Evolutionary conservation across 2,113 vertebrate species (phyloP), one percentile per base, ranked within the genome.

Genomic region (Eira barbara): DNA sequence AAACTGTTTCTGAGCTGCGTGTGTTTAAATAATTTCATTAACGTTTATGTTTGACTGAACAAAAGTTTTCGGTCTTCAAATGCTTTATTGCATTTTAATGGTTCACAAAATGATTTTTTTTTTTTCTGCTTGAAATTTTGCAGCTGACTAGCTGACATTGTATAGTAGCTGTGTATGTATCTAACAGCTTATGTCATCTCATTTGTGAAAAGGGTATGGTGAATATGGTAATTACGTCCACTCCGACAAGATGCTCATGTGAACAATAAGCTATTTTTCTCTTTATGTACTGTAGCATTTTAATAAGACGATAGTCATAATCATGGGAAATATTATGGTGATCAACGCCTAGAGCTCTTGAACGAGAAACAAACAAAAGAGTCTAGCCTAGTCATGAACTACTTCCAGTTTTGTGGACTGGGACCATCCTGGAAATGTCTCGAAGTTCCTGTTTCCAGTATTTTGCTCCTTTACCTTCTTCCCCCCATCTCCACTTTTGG

Each of bases 31-130:
- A 9, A 76, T 23, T 74, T 83, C 79, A 94, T 95, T 87, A 57
- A 78, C 88, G 84, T 96, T 93, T 67, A 96, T 84, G 89, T 97
- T 71, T 81, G 82, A 89, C 21, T 88, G 74, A 95, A 92, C 49
- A 91, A 74, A 78, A 97, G 55, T 57, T 97, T 93, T 78, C 1
- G 4, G 55, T 4, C 71, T 88, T 95, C 39, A 96, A 78, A 92
- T 39, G 29, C 21, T 89, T 96, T 93, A 65, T 63, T 31, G 69
- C 1, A 45, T 86, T 81, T 97, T 97, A 96, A 88, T 84, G 52
- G 83, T 89, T 97, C 88, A 92, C 15, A 49, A 39, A 74, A 82
- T 49, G 49, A 34, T 63, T 57, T 86, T 12, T 71, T 12, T 71
- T 71, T 55, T 91, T 52, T 65, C 15, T 86, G 95, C 83, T 25